These are phyloP conservation scores for Bradynema listronoti DNA, from an alignment of 1,140 invertebrate genomes.

Conservation along the genomic window DNA sequence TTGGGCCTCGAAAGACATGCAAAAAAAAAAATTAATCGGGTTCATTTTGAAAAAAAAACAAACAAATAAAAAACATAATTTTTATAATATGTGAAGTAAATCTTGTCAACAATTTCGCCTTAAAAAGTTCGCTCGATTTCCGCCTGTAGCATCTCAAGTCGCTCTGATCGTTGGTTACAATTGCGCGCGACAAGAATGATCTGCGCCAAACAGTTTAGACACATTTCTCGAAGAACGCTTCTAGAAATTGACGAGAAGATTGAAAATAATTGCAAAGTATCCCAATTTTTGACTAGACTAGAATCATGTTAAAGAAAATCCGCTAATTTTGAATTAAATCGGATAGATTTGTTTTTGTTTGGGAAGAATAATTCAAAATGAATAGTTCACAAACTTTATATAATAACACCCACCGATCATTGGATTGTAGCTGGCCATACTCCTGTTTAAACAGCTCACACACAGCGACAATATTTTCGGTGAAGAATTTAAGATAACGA, in stretches of 20 bases:
- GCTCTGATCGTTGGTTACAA: too few species aligned
- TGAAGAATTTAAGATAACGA: too few species aligned
- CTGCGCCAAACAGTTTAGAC: too few species aligned
- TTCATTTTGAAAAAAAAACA: too few species aligned
- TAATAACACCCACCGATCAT: not conserved
- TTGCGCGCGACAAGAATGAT: too few species aligned
- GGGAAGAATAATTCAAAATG: not conserved
- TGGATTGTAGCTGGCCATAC: not conserved
- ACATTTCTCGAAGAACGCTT: not conserved
- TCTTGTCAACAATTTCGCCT: too few species aligned
- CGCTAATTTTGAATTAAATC: not conserved
- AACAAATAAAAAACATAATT: too few species aligned
- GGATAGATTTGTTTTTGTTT: not conserved
- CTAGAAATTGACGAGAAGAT: not conserved
- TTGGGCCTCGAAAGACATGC: too few species aligned
- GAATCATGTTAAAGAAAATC: not conserved
- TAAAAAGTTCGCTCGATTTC: too few species aligned
- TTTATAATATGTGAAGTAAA: too few species aligned
- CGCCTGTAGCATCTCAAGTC: too few species aligned
- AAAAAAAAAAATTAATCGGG: too few species aligned
- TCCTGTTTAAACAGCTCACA: not conserved
- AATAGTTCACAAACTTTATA: not conserved
- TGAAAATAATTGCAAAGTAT: not conserved
- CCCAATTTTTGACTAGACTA: not conserved
- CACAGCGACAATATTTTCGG: not conserved